These are phyloP conservation scores for Pogoniulus pusillus DNA, from an alignment of 2,797 vertebrate genomes.

Conservation along the genomic window DNA sequence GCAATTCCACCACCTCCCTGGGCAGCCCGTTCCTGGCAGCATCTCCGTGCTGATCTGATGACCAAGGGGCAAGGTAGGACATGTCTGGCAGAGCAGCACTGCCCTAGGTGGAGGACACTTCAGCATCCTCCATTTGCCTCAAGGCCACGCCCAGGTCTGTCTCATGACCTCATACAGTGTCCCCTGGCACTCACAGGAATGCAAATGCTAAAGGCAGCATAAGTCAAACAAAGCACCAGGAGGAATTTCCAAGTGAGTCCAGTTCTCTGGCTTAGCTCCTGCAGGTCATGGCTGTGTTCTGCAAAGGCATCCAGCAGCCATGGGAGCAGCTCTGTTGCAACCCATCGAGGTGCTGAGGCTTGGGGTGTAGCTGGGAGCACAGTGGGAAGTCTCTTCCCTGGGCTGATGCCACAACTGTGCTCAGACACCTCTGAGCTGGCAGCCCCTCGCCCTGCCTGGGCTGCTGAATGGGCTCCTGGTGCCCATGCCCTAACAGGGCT, in stretches of 20 bases:
- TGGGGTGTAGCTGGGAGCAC: not conserved
- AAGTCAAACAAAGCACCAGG: not conserved
- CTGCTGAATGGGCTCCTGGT: not conserved
- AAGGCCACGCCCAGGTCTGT: not conserved
- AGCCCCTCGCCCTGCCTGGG: not conserved
- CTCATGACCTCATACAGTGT: conserved; percentile 16
- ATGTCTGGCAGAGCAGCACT: not conserved
- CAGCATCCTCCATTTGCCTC: not conserved
- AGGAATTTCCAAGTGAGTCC: conserved; percentile 9
- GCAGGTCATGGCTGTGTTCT: not conserved
- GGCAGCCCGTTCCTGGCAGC: too few species aligned
- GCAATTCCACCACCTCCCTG: too few species aligned
- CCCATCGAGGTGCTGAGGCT: not conserved
- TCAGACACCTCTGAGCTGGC: not conserved
- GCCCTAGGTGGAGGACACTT: not conserved
- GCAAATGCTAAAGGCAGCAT: not conserved
- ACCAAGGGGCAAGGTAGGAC: not conserved
- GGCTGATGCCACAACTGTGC: not conserved
- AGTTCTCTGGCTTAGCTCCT: not conserved
- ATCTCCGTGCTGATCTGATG: not conserved
- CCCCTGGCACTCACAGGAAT: not conserved
- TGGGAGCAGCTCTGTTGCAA: not conserved
- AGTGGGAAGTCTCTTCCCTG: not conserved
- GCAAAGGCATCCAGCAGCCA: not conserved
- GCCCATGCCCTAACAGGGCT: not conserved